Evolutionary conservation across 2,888 invertebrate species (phyloP), one percentile per base, ranked within the genome.

Genomic region (Mactromeris polynyma): DNA sequence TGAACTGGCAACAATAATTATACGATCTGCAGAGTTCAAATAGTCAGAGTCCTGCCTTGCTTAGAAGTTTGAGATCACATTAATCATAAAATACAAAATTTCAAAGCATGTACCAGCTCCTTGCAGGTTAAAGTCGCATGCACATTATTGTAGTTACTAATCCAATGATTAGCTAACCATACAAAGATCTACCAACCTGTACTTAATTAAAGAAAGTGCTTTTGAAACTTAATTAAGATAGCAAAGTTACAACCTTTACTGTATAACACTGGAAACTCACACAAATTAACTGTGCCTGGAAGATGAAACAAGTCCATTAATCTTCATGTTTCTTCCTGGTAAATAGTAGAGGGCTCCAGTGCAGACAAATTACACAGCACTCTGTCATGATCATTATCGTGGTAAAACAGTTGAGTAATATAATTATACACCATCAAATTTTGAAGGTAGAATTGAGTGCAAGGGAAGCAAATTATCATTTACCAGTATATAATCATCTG

Each of bases 391-490:
- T 46, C 11, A 46, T 46, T 46, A 46, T 46, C 6, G 7, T 64
- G 26, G 26, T 64, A 26, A 21, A 26, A 64, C 58, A 64, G 58
- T 26, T n/a, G n/a, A 58, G 58, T 64, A 64, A 64, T 64, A 64
- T 64, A 64, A 64, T 64, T 64, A 64, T 26, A 64, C 58, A 64
- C 26, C 9, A 64, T 2, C 58, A 64, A 64, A 11, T n/a, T n/a
- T n/a, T 64, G 58, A n/a, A n/a, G 46, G 58, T 3, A 26, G 26
- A 64, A 64, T 58, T 64, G 58, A 64, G 9, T n/a, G 58, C n/a
- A 64, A 64, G 58, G 58, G 9, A 64, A 64, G 58, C n/a, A 64
- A 64, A 64, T 64, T 64, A 64, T 64, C n/a, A 64, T 64, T 64
- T 64, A 26, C 58, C 58, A 64, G 26, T 64, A n/a, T n/a, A 64